Evolutionary conservation across 1,140 invertebrate species (phyloP).

Genomic region (Drosophila truncata): DNA sequence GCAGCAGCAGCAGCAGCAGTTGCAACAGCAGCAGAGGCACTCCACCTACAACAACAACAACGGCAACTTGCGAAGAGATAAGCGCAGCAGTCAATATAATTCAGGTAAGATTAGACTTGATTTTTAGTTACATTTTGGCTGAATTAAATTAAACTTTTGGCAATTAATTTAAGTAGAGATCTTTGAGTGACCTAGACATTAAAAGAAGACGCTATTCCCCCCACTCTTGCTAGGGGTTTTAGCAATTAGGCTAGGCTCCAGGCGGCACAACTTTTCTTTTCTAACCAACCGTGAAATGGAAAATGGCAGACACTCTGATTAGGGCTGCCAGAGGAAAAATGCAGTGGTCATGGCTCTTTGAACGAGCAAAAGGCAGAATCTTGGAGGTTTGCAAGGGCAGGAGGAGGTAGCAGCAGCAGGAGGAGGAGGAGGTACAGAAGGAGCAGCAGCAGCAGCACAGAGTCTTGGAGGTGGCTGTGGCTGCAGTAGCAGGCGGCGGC

Average conservation of each 20-base stretch:
- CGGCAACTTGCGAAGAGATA: constrained; percentile 65
- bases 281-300: constrained; percentile 74
- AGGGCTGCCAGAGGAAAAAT: constrained; percentile 8
- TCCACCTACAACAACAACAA: constrained; percentile 74
- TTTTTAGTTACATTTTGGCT: background rate
- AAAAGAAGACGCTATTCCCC: background rate
- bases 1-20: constrained; percentile 55
- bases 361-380: background rate
- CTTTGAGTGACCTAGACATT: background rate
- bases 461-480: background rate
- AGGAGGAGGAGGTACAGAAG: background rate
- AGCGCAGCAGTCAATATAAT: constrained; percentile 75
- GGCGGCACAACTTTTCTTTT: constrained; percentile 32
- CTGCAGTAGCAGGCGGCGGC: background rate
- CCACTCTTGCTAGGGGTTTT: background rate
- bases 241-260: background rate
- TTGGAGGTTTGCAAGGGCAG: background rate
- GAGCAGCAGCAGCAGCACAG: background rate
- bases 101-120: constrained; percentile 54
- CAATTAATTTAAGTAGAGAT: background rate
- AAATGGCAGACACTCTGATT: constrained; percentile 56
- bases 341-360: constrained; percentile 18
- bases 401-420: background rate
- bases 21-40: constrained; percentile 57
- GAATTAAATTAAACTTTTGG: background rate